Evolutionary conservation across 2,113 vertebrate genomes (phyloP), one percentile per base, ranked within the genome.

Genomic region (Onychostruthus taczanowskii): DNA sequence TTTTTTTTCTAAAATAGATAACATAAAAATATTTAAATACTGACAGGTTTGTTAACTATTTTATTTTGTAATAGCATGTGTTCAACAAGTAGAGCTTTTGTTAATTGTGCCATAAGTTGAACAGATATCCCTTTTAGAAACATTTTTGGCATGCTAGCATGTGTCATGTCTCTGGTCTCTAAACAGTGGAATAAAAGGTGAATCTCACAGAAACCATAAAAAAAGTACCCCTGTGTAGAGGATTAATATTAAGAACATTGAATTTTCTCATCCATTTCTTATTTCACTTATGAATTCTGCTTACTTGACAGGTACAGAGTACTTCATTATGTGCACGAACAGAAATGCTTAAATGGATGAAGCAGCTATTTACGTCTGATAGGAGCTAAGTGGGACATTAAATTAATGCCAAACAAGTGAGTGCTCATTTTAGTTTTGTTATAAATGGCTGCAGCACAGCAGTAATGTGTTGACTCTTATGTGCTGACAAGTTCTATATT

Each of bases 381-480:
- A 95, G 92, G 91, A 94, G 75, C 70, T 97, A 97, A 97, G 89
- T 95, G 88, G 90, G 91, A 97, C 86, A 92, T 96, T 95, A 96
- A 96, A 96, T 97, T 97, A 96, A 97, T 97, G 87, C 93, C 95
- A 97, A 97, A 96, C 82, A 97, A 96, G 87, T 96, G 84, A 95
- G 95, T 95, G 94, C 79, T 87, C 82, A 80, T 97, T 96, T 97
- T 95, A 80, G 69, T 95, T 97, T 96, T 33, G 7, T 94, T 97
- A 91, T 92, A 78, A 90, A 90, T 95, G 88, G 69, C 84, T 96
- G 94, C 83, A 90, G 91, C 63, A 74, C 43, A 86, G 87, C 92
- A 88, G 50, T 94, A 92, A 97, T 95, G 46, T 88, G 50, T 87
- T 91, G 94, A 95, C 89, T 97, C 87, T 97, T 84, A 76, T 82